phyloP scores from a whole-genome alignment of 2,888 invertebrate species.

The Rhorus exstirpatorius region DNA sequence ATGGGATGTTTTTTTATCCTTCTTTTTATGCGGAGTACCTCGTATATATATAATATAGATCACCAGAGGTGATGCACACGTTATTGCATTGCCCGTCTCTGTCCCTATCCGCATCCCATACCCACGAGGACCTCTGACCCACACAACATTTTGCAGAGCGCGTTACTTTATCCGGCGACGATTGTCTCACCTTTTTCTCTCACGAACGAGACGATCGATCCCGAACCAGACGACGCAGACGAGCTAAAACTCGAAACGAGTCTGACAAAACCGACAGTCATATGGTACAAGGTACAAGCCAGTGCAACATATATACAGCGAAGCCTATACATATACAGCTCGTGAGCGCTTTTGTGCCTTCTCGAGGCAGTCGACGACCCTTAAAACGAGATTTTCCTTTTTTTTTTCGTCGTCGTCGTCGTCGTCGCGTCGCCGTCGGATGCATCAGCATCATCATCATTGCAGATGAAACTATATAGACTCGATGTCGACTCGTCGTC shows the following conservation, averaged over 20 bases:
- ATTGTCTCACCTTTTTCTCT: conserved; percentile 39
- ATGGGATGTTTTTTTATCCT: too few species aligned
- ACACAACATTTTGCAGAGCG: conserved; percentile 36
- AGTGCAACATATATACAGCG: not conserved
- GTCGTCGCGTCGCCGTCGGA: not conserved
- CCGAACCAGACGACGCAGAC: conserved; percentile 27
- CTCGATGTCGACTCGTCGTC: conserved; percentile 2
- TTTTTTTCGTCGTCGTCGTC: conserved; percentile 31
- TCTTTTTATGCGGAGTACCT: not conserved
- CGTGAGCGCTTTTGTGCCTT: conserved; percentile 39
- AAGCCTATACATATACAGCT: not conserved
- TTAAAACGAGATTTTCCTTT: conserved; percentile 53
- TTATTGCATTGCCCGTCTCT: not conserved
- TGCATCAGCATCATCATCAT: conserved; percentile 8
- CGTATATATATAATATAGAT: not conserved
- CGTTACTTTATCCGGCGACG: conserved; percentile 35
- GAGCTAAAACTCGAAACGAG: conserved; percentile 43
- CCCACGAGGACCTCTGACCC: conserved; percentile 39
- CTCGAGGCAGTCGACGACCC: conserved; percentile 48
- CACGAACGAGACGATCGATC: conserved; percentile 59
- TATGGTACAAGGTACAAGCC: conserved; percentile 12
- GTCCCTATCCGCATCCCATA: conserved; percentile 19
- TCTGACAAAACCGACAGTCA: conserved; percentile 54
- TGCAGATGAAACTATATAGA: conserved; percentile 35
- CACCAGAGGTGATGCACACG: not conserved